These are phyloP conservation scores for Zoanthus gigantus DNA, from an alignment of 92 coral and sea anemone species.

Conservation along the genomic window DNA sequence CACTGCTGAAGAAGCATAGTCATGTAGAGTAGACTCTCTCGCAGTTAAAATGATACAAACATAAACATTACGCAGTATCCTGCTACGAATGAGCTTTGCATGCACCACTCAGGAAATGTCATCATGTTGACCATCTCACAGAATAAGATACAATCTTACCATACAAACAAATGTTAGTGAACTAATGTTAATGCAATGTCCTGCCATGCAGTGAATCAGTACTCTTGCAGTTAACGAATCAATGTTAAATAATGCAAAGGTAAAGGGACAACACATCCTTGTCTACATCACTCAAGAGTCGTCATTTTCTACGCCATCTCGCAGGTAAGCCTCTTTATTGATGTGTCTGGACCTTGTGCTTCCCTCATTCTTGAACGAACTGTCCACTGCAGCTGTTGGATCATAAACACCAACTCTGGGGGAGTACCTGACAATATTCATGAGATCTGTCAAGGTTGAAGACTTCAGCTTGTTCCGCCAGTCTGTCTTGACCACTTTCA, in stretches of 20 bases:
- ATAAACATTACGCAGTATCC: no score
- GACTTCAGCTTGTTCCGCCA: constrained; percentile 41
- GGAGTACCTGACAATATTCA: constrained; percentile 30
- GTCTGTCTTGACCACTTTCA: constrained; percentile 48
- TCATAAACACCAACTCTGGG: constrained; percentile 28
- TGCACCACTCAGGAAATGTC: no score
- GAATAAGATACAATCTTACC: no score
- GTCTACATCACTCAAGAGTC: background rate
- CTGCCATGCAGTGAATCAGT: background rate
- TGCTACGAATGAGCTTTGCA: no score
- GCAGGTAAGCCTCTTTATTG: background rate
- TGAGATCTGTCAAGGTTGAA: constrained; percentile 40
- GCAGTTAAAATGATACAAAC: no score
- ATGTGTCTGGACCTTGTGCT: constrained; percentile 28
- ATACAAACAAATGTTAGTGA: background rate
- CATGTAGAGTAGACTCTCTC: no score
- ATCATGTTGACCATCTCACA: background rate
- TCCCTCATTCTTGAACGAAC: constrained; percentile 18
- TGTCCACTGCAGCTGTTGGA: constrained; percentile 30
- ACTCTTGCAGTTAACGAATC: background rate
- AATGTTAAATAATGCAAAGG: background rate
- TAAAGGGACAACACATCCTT: background rate
- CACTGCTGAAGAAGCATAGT: no score
- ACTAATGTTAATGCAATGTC: constrained; percentile 13
- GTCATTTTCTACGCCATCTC: background rate